These are phyloP conservation scores for Suricata suricatta DNA, from an alignment of 2,113 vertebrate genomes.

Conservation along the genomic window DNA sequence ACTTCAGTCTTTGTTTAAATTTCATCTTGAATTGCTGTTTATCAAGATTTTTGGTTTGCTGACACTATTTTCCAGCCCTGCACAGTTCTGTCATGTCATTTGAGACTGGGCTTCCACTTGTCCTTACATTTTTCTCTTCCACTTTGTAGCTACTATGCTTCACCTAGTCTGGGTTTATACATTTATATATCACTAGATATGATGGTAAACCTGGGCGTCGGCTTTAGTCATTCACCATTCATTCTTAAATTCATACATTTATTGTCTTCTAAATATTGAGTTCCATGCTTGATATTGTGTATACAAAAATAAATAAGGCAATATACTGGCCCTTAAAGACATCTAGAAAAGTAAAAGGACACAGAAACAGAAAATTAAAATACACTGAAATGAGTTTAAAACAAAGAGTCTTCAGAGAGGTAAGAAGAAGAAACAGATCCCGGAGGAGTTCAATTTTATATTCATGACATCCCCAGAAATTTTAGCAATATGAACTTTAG, in stretches of 20 bases:
- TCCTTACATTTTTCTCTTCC: background rate
- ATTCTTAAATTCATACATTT: background rate
- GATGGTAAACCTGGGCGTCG: background rate
- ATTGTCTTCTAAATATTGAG: background rate
- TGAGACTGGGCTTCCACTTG: constrained; percentile 1
- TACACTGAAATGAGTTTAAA: background rate
- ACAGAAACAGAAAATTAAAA: background rate
- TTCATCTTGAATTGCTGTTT: constrained; percentile 43
- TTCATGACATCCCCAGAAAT: background rate
- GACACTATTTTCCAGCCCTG: background rate
- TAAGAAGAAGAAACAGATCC: background rate
- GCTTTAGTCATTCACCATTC: background rate
- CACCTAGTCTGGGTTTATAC: background rate
- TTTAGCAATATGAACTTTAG: background rate
- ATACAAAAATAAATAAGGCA: constrained; percentile 25
- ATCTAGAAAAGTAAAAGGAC: background rate
- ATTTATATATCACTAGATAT: background rate
- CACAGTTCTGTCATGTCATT: background rate
- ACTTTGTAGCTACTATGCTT: background rate
- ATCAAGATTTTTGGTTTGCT: constrained; percentile 1
- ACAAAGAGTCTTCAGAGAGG: background rate
- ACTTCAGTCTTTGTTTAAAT: constrained; percentile 65
- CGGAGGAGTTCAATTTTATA: background rate
- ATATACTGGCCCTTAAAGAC: background rate
- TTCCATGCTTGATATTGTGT: background rate